Base-by-base conservation (phyloP, 2,888 invertebrate species). In the Habroteleia sp. region DNA sequence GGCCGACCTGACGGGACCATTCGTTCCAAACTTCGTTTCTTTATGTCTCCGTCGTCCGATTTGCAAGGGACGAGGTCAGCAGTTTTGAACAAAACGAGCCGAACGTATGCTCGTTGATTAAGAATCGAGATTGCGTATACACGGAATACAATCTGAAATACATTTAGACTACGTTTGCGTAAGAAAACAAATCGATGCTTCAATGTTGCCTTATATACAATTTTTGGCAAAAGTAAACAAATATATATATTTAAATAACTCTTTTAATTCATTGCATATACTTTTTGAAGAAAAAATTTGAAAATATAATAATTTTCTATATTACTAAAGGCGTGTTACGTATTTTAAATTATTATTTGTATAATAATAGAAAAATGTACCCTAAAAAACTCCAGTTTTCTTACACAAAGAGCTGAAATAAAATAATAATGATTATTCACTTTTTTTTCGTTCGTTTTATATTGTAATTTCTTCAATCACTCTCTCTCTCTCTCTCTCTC, bases 61-160 rank as follows among this genome's bases (percentile, higher is more conserved):
- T 7, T 10, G 10, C 62, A 29, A 23, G 13, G 54, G 25, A 31
- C 13, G 56, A 25, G 46, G 44, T 56, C 44, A 31, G 29, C 20
- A 14, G 16, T 35, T 17, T n/a, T 10, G 23, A 27, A 44, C 48
- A 48, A 68, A 68, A 56, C 54, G 6, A 41, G 17, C 39, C 29
- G 44, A 48, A 25, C 48, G 13, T 48, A 23, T 44, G 56, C 46
- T 29, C 48, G 56, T 68, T 48, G 66, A 56, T 56, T 56, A 68
- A 65, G 52, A 35, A 14, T 35, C 52, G 35, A 52, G 65, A 65
- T 65, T 65, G 42, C 44, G 44, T 17, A 65, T 63, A 42, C 50
- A 50, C 31, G 23, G 25, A 42, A 39, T 25, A 13, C 65, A 17
- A 20, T 27, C 8, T 14, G 8, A 23, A 14, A 14, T 3, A 39